These are phyloP conservation scores for Ganaspis brasiliensis DNA, from an alignment of 2,888 invertebrate species.

Conservation along the genomic window DNA sequence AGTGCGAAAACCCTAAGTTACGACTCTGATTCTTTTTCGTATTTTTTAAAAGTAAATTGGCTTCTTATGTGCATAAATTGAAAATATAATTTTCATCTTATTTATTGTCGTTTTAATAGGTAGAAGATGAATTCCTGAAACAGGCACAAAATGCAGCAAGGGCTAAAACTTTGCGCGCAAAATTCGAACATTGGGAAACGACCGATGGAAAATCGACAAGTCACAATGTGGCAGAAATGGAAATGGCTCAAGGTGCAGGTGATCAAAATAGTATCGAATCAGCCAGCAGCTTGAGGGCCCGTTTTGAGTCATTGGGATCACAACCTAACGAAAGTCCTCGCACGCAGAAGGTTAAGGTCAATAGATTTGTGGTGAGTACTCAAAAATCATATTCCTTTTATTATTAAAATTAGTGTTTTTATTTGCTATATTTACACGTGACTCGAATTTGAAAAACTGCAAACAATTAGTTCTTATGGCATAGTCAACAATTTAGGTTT, in stretches of 20 bases:
- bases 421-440: slow-evolving; percentile 4
- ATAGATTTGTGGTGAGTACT: slow-evolving; percentile 94
- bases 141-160: slow-evolving; percentile 90
- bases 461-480: slow-evolving; percentile 30
- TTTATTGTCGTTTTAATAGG: no score
- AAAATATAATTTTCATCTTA: no score
- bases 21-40: no score
- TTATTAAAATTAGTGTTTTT: slow-evolving; percentile 7
- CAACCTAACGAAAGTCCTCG: slow-evolving; percentile 82
- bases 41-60: no score
- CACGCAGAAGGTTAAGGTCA: slow-evolving; percentile 86
- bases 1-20: no score
- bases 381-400: not conserved
- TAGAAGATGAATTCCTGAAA: slow-evolving; percentile 87
- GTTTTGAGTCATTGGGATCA: slow-evolving; percentile 92
- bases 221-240: slow-evolving; percentile 77
- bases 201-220: slow-evolving; percentile 81
- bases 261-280: slow-evolving; percentile 92
- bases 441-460: slow-evolving; percentile 41
- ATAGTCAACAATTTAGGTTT: slow-evolving; percentile 24
- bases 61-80: no score
- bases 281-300: slow-evolving; percentile 91
- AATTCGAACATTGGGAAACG: slow-evolving; percentile 94
- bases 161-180: slow-evolving; percentile 91
- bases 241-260: slow-evolving; percentile 82